Base-by-base conservation (phyloP, 64 coral and sea anemone genomes). In the Anthopleura sola region DNA sequence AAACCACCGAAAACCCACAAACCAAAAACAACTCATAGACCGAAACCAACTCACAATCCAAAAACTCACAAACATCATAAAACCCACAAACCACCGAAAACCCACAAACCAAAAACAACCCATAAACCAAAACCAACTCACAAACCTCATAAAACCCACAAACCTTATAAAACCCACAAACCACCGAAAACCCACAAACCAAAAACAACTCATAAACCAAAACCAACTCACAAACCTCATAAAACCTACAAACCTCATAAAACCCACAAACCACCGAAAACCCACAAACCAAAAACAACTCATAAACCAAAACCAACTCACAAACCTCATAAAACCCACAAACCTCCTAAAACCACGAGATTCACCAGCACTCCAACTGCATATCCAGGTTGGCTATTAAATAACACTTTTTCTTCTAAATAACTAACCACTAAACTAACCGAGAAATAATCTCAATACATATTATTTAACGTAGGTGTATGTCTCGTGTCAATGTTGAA, bases 301-400 rank as follows among this genome's bases (percentile, higher is more conserved):
- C 28, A 71, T 12, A 71, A 71, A 33, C 66, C 66, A 29, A 29
- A 71, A 71, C 33, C 66, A 71, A 71, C 66, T 62, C 23, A 62
- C 13, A 62, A 62, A 34, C 66, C 66, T 8, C 33, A 71, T 34
- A 71, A 28, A 5, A 64, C 60, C 6, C 60, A 64, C 20, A 64
- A 64, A 64, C 60, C 60, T 26, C 23, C 23, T 1, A 64, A 64
- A 64, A 32, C 66, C 14, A 71, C 14, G 29, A 71, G 66, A 71
- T n/a, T 16, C 9, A 14, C 26, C 66, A 71, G 28, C 66, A 71
- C 12, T 29, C 66, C 66, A 33, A 71, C 66, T 33, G 11, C n/a
- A 71, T 32, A 32, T 71, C 66, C 66, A 71, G 66, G 66, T 71
- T 71, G 66, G 66, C 28, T 71, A 71, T 71, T 15, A 71, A 29